These are phyloP conservation scores for Elegia similella DNA, from an alignment of 2,888 invertebrate genomes.

Conservation along the genomic window DNA sequence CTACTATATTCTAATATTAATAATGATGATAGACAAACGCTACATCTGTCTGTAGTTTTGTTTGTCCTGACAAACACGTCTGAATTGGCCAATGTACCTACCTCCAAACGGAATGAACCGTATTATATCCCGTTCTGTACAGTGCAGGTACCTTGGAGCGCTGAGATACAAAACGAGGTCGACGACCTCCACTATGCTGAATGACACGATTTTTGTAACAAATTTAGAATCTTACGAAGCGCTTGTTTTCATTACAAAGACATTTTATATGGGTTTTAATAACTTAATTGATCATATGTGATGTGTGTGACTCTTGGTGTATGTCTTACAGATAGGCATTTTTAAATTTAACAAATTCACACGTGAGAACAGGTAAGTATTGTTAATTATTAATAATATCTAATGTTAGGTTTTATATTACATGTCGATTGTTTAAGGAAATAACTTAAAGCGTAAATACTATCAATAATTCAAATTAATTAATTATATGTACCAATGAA, in stretches of 20 bases:
- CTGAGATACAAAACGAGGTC: slow-evolving; percentile 68
- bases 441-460: too few relatives aligned
- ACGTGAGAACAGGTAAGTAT: too few relatives aligned
- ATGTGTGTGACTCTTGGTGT: background rate
- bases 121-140: slow-evolving; percentile 75
- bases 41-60: slow-evolving; percentile 1
- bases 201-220: slow-evolving; percentile 53
- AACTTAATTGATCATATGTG: background rate
- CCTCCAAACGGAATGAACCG: slow-evolving; percentile 69
- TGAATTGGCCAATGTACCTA: slow-evolving; percentile 34
- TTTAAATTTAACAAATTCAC: too few relatives aligned
- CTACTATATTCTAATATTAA: background rate
- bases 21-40: background rate
- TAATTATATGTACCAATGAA: too few relatives aligned
- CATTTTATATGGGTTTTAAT: background rate
- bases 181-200: slow-evolving; percentile 59
- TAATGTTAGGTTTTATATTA: too few relatives aligned
- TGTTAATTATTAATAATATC: too few relatives aligned
- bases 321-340: background rate
- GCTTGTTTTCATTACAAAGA: slow-evolving; percentile 10
- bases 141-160: slow-evolving; percentile 62
- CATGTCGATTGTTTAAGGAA: too few relatives aligned
- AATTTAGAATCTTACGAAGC: slow-evolving; percentile 22
- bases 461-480: too few relatives aligned
- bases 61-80: slow-evolving; percentile 7